Conservation (phyloP, 2,888 invertebrate species). For the Atethmia centrago region DNA sequence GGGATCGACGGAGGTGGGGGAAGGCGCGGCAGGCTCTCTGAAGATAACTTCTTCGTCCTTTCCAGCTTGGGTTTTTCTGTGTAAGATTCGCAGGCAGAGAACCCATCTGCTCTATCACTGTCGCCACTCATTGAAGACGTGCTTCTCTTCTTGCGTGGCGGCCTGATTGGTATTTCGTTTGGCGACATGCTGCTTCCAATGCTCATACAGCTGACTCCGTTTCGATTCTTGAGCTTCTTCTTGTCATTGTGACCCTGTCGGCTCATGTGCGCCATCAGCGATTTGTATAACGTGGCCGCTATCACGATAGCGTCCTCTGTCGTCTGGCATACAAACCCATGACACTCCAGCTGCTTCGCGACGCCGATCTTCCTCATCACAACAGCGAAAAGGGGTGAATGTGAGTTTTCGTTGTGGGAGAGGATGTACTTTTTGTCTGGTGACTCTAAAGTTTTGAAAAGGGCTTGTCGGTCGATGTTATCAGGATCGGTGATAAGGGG, state of each 20-base stretch:
- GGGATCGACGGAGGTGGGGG: constrained; percentile 78
- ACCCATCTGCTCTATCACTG: constrained; percentile 90
- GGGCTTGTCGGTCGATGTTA: constrained; percentile 93
- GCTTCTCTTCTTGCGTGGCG: constrained; percentile 94
- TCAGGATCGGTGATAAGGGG: constrained; percentile 96
- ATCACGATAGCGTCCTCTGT: constrained; percentile 97
- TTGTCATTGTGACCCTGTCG: constrained; percentile 88
- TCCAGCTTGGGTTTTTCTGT: constrained; percentile 87
- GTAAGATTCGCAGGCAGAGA: constrained; percentile 86
- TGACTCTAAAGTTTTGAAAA: constrained; percentile 91
- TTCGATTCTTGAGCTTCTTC: constrained; percentile 92
- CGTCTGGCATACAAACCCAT: constrained; percentile 97
- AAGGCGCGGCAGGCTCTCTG: constrained; percentile 90
- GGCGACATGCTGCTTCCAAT: constrained; percentile 92
- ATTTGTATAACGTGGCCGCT: constrained; percentile 97
- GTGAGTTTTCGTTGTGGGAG: constrained; percentile 91
- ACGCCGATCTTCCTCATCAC: constrained; percentile 96
- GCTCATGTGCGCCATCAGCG: constrained; percentile 95
- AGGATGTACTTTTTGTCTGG: constrained; percentile 90
- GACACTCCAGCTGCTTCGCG: constrained; percentile 96
- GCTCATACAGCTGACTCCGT: constrained; percentile 95
- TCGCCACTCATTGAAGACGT: constrained; percentile 92
- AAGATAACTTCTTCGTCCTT: constrained; percentile 90
- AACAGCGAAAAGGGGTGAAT: constrained; percentile 96
- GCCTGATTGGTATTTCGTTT: constrained; percentile 91